phyloP scores from a whole-genome alignment of 2,888 invertebrate species.

The Liodrosophila aerea region DNA sequence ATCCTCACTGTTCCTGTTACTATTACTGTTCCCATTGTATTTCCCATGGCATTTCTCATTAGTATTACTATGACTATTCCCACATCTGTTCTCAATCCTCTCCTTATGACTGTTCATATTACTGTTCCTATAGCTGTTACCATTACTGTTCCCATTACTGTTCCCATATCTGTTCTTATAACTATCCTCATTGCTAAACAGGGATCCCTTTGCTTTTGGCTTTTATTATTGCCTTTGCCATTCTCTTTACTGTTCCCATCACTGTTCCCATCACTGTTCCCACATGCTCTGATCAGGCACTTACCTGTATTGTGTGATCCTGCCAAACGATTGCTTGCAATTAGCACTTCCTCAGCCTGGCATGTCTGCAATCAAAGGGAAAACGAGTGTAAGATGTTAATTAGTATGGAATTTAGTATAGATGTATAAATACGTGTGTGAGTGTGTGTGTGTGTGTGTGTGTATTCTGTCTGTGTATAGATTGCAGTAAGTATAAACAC shows the following conservation, averaged over 20 bases:
- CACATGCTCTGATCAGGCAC: slow-evolving; percentile 16
- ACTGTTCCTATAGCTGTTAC: too few relatives aligned
- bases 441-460: not conserved
- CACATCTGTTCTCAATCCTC: too few relatives aligned
- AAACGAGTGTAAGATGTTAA: slow-evolving; percentile 5
- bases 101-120: too few relatives aligned
- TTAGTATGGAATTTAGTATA: slow-evolving; percentile 8
- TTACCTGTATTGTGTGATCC: slow-evolving; percentile 67
- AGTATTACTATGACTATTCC: too few relatives aligned
- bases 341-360: slow-evolving; percentile 59
- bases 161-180: too few relatives aligned
- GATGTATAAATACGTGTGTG: not conserved
- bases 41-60: too few relatives aligned
- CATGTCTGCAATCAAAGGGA: slow-evolving; percentile 59
- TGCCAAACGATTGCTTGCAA: slow-evolving; percentile 59
- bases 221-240: too few relatives aligned
- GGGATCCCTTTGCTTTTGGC: too few relatives aligned
- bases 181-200: too few relatives aligned
- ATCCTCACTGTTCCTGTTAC: too few relatives aligned
- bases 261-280: not conserved
- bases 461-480: not conserved
- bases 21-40: too few relatives aligned
- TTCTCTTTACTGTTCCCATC: not conserved
- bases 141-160: too few relatives aligned
- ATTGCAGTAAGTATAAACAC: slow-evolving; percentile 1